Percentiles rank a stretch among this genome's conserved stretches.
Evolutionary conservation across 2,888 invertebrate species (phyloP).

Genomic region (Deilephila elpenor): DNA sequence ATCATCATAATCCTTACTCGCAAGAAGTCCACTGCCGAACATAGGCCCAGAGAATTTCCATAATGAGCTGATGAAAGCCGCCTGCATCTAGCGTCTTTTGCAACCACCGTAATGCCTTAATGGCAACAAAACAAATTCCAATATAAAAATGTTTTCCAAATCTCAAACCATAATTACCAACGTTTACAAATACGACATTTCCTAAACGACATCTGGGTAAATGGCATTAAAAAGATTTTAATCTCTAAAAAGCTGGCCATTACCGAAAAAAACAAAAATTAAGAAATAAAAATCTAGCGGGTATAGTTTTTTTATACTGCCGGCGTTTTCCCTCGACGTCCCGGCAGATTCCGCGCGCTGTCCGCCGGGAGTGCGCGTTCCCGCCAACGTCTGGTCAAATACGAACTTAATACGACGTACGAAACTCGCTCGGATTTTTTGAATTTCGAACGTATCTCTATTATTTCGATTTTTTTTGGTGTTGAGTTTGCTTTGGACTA

Average conservation of each 20-base stretch:
- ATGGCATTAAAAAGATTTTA: constrained; percentile 31
- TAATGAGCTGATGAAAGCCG: too few relatives aligned
- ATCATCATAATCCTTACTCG: too few relatives aligned
- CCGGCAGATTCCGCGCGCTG: constrained; percentile 65
- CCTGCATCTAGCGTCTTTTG: too few relatives aligned
- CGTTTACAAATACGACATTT: not conserved
- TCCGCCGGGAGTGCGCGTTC: constrained; percentile 65
- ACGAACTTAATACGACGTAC: constrained; percentile 34
- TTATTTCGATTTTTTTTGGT: constrained; percentile 20
- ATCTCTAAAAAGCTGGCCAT: constrained; percentile 12
- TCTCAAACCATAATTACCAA: not conserved
- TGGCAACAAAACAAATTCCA: not conserved
- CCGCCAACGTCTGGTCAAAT: constrained; percentile 42
- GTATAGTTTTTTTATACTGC: constrained; percentile 34
- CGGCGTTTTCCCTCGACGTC: constrained; percentile 44
- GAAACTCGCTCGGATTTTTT: constrained; percentile 34
- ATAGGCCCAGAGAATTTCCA: too few relatives aligned
- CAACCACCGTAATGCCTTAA: too few relatives aligned
- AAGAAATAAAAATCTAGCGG: constrained; percentile 5
- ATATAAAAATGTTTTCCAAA: not conserved
- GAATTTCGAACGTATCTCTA: constrained; percentile 35
- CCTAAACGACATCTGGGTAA: constrained; percentile 30
- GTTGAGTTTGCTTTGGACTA: constrained; percentile 24
- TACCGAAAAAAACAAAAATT: constrained; percentile 37
- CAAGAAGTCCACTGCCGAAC: too few relatives aligned